Evolutionary conservation across 2,797 vertebrate species (phyloP).

Genomic region (Lophotriccus pileatus): DNA sequence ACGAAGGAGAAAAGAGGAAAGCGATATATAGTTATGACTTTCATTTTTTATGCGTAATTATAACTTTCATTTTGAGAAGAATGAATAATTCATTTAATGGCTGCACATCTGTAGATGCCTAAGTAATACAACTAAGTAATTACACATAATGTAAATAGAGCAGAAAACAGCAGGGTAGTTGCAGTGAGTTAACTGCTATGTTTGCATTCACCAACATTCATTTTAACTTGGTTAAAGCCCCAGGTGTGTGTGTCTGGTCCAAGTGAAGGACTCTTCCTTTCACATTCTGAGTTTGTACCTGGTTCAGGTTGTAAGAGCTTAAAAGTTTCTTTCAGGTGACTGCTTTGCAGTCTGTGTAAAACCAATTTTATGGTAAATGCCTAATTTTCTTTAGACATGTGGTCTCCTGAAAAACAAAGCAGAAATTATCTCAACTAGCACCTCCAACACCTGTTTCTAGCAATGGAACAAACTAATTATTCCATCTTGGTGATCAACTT

Average conservation of each 20-base stretch:
- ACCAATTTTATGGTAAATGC: neutral
- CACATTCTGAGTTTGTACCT: neutral
- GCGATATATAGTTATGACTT: neutral
- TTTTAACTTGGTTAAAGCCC: neutral
- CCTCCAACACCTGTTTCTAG: neutral
- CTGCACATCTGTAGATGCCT: neutral
- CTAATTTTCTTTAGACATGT: neutral
- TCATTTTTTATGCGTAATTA: neutral
- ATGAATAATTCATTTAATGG: neutral
- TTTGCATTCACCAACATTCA: neutral
- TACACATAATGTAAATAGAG: neutral
- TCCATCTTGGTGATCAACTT: neutral
- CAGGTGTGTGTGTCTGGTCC: neutral
- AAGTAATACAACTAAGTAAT: slow-evolving; percentile 23
- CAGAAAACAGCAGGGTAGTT: slow-evolving; percentile 5
- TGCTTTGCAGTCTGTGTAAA: neutral
- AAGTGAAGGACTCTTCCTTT: neutral
- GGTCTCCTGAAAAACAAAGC: neutral
- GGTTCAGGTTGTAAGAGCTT: neutral
- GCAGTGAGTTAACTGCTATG: neutral
- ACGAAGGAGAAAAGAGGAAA: neutral
- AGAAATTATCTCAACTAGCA: neutral
- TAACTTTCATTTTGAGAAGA: neutral
- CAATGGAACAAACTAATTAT: neutral
- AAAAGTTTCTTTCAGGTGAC: neutral